Conservation (phyloP, 2,797 vertebrate species). For the Pseudomugil gertrudae region DNA sequence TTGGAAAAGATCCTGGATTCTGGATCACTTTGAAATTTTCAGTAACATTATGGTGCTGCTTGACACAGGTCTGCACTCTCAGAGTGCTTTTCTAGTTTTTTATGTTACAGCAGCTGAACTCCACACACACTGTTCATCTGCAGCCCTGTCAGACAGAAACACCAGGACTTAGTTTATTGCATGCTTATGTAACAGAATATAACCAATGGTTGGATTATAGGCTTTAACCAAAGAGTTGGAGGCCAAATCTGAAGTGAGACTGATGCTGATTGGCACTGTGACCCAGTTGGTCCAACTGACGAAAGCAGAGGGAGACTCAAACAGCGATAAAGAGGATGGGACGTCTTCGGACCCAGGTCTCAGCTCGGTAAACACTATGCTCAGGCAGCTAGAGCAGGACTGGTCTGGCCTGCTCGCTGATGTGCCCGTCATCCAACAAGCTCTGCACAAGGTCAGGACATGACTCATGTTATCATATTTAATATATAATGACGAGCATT, state of each 20-base stretch:
- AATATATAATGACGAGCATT: too few relatives aligned
- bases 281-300: constrained; percentile 83
- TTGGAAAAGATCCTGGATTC: too few relatives aligned
- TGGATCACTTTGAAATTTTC: too few relatives aligned
- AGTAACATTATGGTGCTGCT: too few relatives aligned
- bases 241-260: constrained; percentile 82
- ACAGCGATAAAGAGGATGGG: neutral
- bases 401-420: constrained; percentile 85
- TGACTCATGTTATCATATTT: too few relatives aligned
- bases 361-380: constrained; percentile 66
- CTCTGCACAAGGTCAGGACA: constrained; percentile 85
- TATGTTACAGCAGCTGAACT: neutral
- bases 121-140: neutral
- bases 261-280: constrained; percentile 79
- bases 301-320: constrained; percentile 66
- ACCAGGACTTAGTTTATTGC: neutral
- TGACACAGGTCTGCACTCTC: too few relatives aligned
- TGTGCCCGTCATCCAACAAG: constrained; percentile 82
- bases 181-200: neutral
- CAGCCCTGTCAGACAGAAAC: neutral
- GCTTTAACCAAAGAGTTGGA: constrained; percentile 86
- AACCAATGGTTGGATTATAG: constrained; percentile 61
- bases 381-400: constrained; percentile 84
- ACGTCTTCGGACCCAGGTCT: constrained; percentile 10
- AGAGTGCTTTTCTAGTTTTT: too few relatives aligned